Percentiles rank a stretch among this genome's conserved stretches.
Conservation (phyloP, 1,140 invertebrate species). For the Choristoneura fumiferana region DNA sequence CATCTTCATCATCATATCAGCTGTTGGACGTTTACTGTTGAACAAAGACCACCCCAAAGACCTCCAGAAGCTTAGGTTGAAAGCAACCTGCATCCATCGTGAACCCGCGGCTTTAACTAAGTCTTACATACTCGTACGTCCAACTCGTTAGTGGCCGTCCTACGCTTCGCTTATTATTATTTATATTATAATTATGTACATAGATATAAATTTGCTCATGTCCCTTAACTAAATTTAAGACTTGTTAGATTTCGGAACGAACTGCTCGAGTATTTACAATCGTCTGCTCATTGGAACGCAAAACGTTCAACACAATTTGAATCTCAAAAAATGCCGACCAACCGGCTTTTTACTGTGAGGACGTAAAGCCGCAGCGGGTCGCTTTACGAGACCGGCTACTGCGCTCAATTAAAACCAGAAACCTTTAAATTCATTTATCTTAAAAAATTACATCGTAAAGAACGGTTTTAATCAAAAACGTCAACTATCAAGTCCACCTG, state of each 20-base stretch:
- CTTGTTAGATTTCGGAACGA: neutral
- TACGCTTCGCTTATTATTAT: no score
- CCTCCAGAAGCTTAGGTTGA: no score
- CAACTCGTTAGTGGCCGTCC: no score
- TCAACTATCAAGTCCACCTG: slow-evolving; percentile 7
- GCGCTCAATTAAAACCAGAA: slow-evolving; percentile 15
- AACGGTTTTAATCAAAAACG: slow-evolving; percentile 14
- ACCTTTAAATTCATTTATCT: slow-evolving; percentile 11
- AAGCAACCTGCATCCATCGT: no score
- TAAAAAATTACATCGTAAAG: slow-evolving; percentile 17
- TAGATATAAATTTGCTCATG: no score
- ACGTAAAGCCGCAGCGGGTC: slow-evolving; percentile 11
- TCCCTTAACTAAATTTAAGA: no score
- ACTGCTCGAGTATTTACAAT: slow-evolving; percentile 14
- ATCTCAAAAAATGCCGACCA: slow-evolving; percentile 12
- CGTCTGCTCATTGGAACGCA: slow-evolving; percentile 8
- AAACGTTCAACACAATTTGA: slow-evolving; percentile 15
- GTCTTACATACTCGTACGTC: no score
- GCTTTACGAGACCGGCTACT: slow-evolving; percentile 3
- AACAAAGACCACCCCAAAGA: no score
- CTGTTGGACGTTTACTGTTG: no score
- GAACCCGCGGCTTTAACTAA: no score
- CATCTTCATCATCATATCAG: no score
- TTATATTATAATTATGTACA: no score
- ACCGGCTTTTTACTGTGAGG: slow-evolving; percentile 5